Evolutionary conservation across 2,888 invertebrate species (phyloP), one percentile per base, ranked within the genome.

Genomic region (Campoletis raptor): DNA sequence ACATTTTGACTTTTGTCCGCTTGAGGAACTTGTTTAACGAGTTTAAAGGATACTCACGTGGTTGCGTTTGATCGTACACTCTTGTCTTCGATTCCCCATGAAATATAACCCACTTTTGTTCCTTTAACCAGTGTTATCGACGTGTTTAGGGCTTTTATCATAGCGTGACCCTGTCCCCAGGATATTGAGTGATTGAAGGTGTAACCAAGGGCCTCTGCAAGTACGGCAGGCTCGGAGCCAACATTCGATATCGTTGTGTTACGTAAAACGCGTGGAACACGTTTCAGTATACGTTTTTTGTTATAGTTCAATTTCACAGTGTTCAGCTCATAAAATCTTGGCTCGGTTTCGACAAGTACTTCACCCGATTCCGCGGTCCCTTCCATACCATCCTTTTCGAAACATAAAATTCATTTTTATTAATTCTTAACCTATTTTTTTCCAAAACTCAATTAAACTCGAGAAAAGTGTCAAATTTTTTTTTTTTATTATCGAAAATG

Each of bases 131-230:
- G 94, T 89, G 95, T 95, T 82, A 97, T 96, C 12, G 95, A 95
- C 42, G 97, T 96, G 77, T 96, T 96, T 74, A 97, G 94, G 8
- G 97, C 97, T 83, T 96, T 97, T 67, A 97, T 96, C 94, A 96
- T 96, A 86, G 96, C 97, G 92, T 95, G 97, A 7, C 96, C 96
- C 90, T 97, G 97, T 21, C 98, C 98, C 98, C 98, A 98, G 92
- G 97, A 97, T 86, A 97, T 95, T 24, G 96, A 95, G 90, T 97
- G 96, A 88, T 96, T 96, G 90, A 96, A 97, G 40, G 96, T 95
- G 93, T 97, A 98, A 88, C 96, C 96, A 87, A 98, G 96, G 79
- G 97, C 97, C 48, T 97, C 96, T 87, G 97, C 97, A 67, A 97
- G 96, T 12, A 96, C 95, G 66, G 95, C 96, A 64, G 96, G 95